These are phyloP conservation scores for Poeciliopsis turneri DNA, from an alignment of 2,797 vertebrate species.

Conservation along the genomic window DNA sequence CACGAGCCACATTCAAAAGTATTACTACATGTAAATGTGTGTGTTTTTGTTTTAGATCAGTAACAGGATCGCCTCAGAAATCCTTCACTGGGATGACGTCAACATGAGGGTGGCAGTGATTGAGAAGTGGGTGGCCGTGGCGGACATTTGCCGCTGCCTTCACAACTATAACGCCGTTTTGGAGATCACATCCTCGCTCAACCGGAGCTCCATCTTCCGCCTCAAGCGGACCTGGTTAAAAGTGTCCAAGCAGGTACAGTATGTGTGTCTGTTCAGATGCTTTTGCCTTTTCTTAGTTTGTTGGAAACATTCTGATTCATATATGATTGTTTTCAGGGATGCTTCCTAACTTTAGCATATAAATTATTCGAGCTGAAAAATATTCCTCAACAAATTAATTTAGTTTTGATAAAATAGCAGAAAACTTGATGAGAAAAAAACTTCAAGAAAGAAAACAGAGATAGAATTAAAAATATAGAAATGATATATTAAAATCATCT, in stretches of 20 bases:
- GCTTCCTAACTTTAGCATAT: neutral
- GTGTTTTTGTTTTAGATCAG: slow-evolving; percentile 83
- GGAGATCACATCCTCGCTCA: slow-evolving; percentile 96
- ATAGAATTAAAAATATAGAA: neutral
- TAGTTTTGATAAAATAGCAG: neutral
- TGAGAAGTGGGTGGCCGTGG: slow-evolving; percentile 98
- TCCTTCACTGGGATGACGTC: slow-evolving; percentile 90
- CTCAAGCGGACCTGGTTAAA: slow-evolving; percentile 98
- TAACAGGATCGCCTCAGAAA: slow-evolving; percentile 93
- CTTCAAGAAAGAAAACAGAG: no score
- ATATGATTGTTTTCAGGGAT: neutral
- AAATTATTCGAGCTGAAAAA: neutral
- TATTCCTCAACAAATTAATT: neutral
- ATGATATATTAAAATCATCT: neutral
- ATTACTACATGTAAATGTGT: neutral
- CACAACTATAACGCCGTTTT: slow-evolving; percentile 98
- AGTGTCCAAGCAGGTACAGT: slow-evolving; percentile 93
- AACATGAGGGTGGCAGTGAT: slow-evolving; percentile 84
- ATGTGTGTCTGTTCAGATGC: neutral
- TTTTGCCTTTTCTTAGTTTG: neutral
- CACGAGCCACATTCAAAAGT: neutral
- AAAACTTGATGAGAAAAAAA: neutral
- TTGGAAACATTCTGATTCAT: neutral
- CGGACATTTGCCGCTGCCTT: slow-evolving; percentile 95
- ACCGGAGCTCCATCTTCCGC: slow-evolving; percentile 95